A percentile compares a stretch with the other conserved stretches of the same genome.
These are phyloP conservation scores for Sylvia atricapilla DNA, from an alignment of 2,113 vertebrate species.

Conservation along the genomic window DNA sequence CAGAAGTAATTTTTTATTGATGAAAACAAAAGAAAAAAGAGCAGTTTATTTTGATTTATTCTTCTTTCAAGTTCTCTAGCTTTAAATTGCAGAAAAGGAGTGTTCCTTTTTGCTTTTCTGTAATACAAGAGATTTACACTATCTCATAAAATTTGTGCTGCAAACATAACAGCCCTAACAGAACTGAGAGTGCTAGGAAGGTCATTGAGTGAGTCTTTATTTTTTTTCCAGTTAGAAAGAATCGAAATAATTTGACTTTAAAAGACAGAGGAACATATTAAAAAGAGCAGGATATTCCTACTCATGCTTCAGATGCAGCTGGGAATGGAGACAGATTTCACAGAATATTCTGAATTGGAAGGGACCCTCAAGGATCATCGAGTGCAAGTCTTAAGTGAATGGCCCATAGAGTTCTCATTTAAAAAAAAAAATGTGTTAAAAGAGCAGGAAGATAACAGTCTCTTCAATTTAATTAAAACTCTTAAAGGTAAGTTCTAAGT, in stretches of 20 bases:
- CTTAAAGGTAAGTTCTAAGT: neutral
- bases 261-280: neutral
- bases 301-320: neutral
- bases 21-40: neutral
- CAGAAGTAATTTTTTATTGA: neutral
- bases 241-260: neutral
- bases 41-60: neutral
- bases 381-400: neutral
- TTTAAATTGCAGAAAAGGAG: neutral
- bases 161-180: neutral
- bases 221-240: neutral
- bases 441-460: neutral
- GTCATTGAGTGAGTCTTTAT: neutral
- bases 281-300: neutral
- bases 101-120: neutral
- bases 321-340: neutral
- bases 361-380: neutral
- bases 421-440: neutral
- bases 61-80: neutral
- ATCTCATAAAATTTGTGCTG: neutral
- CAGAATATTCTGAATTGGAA: neutral
- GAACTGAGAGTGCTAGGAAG: neutral
- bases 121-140: neutral
- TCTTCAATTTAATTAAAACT: constrained; percentile 32
- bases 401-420: neutral